A percentile compares a stretch with the other conserved stretches of the same genome.
Conservation (phyloP, 2,797 vertebrate species). For the Dermochelys coriacea region DNA sequence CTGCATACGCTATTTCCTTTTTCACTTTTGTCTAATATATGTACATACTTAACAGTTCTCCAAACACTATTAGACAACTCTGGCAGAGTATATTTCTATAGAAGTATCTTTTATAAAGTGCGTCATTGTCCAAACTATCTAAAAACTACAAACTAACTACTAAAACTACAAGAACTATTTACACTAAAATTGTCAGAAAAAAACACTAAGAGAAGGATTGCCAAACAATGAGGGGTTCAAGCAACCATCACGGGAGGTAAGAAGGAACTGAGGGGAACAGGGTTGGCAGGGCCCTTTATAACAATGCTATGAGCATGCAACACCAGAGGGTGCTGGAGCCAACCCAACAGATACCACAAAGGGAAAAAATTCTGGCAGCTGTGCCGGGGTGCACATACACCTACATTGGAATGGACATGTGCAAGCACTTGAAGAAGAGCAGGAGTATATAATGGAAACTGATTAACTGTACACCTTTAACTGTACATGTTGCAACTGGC, state of each 20-base stretch:
- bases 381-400: background rate
- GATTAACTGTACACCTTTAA: background rate
- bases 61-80: background rate
- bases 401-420: background rate
- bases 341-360: background rate
- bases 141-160: background rate
- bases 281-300: background rate
- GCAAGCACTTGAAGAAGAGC: background rate
- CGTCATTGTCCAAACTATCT: background rate
- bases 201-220: background rate
- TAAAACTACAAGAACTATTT: background rate
- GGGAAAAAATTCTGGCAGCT: background rate
- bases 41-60: background rate
- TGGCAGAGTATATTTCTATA: background rate
- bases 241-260: background rate
- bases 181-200: background rate
- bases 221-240: background rate
- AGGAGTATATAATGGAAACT: background rate
- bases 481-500: background rate
- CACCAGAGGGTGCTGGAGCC: background rate
- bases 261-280: background rate
- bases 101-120: rapidly evolving
- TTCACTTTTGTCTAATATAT: background rate
- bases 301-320: rapidly evolving
- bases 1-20: background rate